Conservation (phyloP, 2,888 invertebrate genomes). For the Trachelus troglodyta region DNA sequence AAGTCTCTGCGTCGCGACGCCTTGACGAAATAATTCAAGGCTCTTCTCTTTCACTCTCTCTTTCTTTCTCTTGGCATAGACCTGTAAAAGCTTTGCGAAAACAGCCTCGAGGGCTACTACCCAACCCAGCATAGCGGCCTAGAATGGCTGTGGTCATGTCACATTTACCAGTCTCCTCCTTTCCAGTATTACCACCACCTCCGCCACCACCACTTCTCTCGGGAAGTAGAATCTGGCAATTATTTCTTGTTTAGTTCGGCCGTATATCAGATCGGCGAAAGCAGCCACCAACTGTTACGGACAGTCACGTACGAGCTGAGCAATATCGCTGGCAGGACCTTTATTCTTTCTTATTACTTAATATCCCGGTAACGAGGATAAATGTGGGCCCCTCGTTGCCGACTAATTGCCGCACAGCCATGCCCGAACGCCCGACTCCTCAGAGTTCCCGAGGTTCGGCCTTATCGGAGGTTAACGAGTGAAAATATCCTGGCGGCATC, state of each 20-base stretch:
- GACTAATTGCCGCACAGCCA: conserved; percentile 33
- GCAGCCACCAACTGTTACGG: conserved; percentile 29
- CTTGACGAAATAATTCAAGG: not conserved
- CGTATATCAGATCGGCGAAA: conserved; percentile 43
- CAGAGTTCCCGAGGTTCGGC: not conserved
- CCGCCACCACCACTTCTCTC: no score
- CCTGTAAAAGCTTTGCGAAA: not conserved
- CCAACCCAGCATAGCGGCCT: no score
- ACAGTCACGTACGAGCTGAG: conserved; percentile 44
- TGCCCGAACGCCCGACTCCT: not conserved
- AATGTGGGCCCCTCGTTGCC: conserved; percentile 35
- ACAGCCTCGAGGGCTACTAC: not conserved
- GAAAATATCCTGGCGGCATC: not conserved
- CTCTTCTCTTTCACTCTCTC: not conserved
- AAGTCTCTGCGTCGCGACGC: not conserved
- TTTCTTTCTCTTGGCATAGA: not conserved
- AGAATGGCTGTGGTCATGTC: not conserved
- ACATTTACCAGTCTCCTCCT: not conserved
- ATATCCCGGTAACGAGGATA: conserved; percentile 47
- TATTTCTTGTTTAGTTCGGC: conserved; percentile 47
- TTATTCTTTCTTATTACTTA: conserved; percentile 52
- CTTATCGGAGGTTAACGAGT: not conserved
- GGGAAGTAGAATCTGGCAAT: conserved; percentile 26
- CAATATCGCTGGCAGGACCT: conserved; percentile 40
- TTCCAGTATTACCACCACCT: no score